Percentiles rank a stretch among this genome's conserved stretches.
Conservation (phyloP, 30 jellyfish, hydroid and myxozoan species). For the Hydra vulgaris region DNA sequence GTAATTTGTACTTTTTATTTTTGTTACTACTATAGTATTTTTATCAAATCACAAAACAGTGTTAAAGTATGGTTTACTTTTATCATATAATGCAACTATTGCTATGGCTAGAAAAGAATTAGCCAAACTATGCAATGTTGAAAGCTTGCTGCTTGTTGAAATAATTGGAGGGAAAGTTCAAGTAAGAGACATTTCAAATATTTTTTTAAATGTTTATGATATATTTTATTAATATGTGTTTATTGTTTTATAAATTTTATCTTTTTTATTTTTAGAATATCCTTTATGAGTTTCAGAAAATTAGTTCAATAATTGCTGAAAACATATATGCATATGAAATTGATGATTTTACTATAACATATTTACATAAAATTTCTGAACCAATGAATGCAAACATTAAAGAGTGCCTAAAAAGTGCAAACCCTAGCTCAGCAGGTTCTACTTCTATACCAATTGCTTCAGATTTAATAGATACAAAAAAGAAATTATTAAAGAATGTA, state of each 20-base stretch:
- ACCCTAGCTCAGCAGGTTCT: background rate
- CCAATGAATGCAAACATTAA: background rate
- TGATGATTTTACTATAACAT: background rate
- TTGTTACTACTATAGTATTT: no score
- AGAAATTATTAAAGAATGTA: background rate
- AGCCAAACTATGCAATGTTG: conserved; percentile 38
- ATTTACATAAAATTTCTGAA: background rate
- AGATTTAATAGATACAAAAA: background rate
- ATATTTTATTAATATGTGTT: background rate
- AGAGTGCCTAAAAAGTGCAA: background rate
- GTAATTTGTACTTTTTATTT: no score
- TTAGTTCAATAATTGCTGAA: conserved; percentile 44
- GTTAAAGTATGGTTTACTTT: conserved; percentile 64
- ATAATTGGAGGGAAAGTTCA: conserved; percentile 48
- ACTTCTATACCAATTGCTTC: background rate
- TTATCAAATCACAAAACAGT: conserved; percentile 28
- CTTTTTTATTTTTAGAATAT: conserved; percentile 13
- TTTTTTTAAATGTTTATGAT: no score
- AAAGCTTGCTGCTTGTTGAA: conserved; percentile 60
- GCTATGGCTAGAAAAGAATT: conserved; percentile 35
- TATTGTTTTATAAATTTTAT: background rate
- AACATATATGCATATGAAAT: conserved; percentile 63
- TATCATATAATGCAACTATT: conserved; percentile 51
- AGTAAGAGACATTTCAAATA: conserved; percentile 18
- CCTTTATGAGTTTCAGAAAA: conserved; percentile 37